Conservation (phyloP, 2,888 invertebrate species). For the Rosalia funebris region DNA sequence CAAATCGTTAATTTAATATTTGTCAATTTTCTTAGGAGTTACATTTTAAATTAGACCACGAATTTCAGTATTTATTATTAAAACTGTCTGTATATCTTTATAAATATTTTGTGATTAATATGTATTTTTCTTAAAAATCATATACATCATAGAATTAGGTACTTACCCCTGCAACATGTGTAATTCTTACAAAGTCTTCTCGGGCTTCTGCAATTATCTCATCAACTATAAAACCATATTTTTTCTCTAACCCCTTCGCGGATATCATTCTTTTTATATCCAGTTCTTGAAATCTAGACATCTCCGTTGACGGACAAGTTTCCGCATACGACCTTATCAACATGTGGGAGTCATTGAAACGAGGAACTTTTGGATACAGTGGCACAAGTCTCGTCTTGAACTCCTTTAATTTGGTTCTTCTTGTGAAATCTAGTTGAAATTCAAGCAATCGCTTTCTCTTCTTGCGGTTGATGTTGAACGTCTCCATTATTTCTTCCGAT, state of each 20-base stretch:
- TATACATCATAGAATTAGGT: too few species aligned
- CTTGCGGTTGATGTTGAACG: slow-evolving; percentile 52
- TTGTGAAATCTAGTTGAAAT: slow-evolving; percentile 54
- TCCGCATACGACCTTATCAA: slow-evolving; percentile 70
- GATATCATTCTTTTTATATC: slow-evolving; percentile 71
- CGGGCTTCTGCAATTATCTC: slow-evolving; percentile 69
- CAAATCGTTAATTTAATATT: too few species aligned
- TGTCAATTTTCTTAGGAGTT: too few species aligned
- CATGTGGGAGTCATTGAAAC: slow-evolving; percentile 56
- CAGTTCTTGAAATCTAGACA: slow-evolving; percentile 71
- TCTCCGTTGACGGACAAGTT: slow-evolving; percentile 70
- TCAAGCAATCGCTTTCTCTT: slow-evolving; percentile 50
- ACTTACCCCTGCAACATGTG: slow-evolving; percentile 73
- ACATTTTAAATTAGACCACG: too few species aligned
- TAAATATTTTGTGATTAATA: too few species aligned
- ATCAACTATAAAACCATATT: slow-evolving; percentile 68
- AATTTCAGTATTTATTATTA: too few species aligned
- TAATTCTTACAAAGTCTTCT: slow-evolving; percentile 69
- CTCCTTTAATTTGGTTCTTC: slow-evolving; percentile 53
- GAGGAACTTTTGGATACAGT: slow-evolving; percentile 55
- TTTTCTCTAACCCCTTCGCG: slow-evolving; percentile 67
- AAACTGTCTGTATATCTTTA: too few species aligned
- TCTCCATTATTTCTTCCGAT: slow-evolving; percentile 53
- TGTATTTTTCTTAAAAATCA: too few species aligned
- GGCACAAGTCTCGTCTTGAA: slow-evolving; percentile 52